A percentile compares a stretch with the other conserved stretches of the same genome.
Evolutionary conservation across 35 echinoderm and acorn worm species (phyloP).

Genomic region (Lytechinus pictus): DNA sequence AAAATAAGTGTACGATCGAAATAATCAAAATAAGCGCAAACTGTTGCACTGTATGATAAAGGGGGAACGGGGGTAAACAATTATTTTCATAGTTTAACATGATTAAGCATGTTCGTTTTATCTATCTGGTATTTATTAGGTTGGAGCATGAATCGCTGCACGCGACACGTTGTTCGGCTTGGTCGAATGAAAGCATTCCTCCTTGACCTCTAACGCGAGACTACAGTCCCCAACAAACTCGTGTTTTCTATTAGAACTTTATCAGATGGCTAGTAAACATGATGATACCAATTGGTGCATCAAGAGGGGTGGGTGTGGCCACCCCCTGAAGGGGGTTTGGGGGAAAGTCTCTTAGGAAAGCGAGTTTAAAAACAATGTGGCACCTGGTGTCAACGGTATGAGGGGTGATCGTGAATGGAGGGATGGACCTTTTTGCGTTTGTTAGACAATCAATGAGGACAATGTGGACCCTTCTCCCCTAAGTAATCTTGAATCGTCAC

Average conservation of each 20-base stretch:
- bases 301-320: background rate
- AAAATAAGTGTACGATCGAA: background rate
- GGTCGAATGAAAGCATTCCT: background rate
- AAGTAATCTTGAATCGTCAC: no score
- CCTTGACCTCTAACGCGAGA: background rate
- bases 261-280: background rate
- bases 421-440: no score
- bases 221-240: background rate
- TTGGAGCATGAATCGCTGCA: background rate
- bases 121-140: background rate
- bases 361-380: no score
- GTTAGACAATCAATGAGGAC: no score
- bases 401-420: no score
- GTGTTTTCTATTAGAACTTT: background rate
- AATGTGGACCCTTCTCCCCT: no score
- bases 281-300: background rate
- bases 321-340: no score
- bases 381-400: no score
- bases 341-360: no score
- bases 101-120: background rate
- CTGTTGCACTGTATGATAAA: background rate
- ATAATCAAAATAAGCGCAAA: background rate
- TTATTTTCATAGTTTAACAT: no score
- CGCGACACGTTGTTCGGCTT: background rate
- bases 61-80: background rate